These are phyloP conservation scores for Autographa gamma DNA, from an alignment of 2,888 invertebrate species.

Conservation along the genomic window DNA sequence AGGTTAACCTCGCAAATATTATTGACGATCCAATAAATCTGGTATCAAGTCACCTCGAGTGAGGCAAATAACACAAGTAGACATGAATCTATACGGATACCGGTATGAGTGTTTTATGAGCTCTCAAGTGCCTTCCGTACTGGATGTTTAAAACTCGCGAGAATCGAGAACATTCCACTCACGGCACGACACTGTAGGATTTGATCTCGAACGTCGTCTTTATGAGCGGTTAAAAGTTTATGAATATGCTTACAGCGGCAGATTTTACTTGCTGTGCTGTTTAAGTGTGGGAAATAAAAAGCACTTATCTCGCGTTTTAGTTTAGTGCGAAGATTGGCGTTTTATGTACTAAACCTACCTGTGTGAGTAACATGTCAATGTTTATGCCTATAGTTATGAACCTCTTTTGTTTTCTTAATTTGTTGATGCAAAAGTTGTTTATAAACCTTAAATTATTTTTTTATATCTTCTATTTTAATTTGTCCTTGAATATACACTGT, in stretches of 20 bases:
- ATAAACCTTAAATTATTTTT: no score
- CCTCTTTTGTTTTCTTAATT: no score
- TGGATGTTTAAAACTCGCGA: conserved; percentile 80
- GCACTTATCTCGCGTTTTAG: not conserved
- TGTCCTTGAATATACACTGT: no score
- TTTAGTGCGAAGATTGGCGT: not conserved
- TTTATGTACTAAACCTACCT: not conserved
- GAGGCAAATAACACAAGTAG: conserved; percentile 73
- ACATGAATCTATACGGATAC: conserved; percentile 74
- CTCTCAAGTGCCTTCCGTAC: conserved; percentile 81
- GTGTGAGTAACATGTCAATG: not conserved
- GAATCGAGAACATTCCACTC: conserved; percentile 76
- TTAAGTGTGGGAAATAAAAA: not conserved
- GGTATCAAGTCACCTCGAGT: conserved; percentile 59
- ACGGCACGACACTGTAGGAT: conserved; percentile 81
- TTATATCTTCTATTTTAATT: no score
- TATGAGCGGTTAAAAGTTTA: conserved; percentile 77
- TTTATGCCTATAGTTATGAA: not conserved
- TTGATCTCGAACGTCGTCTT: conserved; percentile 74
- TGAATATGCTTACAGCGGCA: conserved; percentile 66
- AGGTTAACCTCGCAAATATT: conserved; percentile 48
- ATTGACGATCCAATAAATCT: conserved; percentile 57
- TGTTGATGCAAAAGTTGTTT: no score
- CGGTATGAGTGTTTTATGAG: conserved; percentile 85
- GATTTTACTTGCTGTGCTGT: conserved; percentile 35